These are phyloP conservation scores for Labroides dimidiatus DNA, from an alignment of 2,797 vertebrate species.

Conservation along the genomic window DNA sequence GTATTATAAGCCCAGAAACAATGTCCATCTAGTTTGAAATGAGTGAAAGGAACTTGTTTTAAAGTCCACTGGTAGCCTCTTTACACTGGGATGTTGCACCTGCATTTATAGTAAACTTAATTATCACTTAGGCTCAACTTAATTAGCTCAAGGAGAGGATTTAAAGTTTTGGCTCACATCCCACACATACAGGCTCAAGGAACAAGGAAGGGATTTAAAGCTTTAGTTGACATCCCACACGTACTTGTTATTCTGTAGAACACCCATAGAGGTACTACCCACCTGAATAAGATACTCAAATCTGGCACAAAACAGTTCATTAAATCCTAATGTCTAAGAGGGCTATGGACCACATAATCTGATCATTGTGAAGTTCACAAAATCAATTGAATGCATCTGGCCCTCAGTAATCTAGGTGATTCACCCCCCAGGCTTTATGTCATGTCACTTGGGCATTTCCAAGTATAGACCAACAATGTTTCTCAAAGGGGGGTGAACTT, in stretches of 20 bases:
- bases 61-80: conserved; percentile 4
- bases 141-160: conserved; percentile 66
- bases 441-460: neutral
- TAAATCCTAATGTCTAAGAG: conserved; percentile 20
- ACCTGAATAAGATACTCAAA: conserved; percentile 47
- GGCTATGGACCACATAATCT: conserved; percentile 23
- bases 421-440: neutral
- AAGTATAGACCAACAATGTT: neutral
- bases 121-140: conserved; percentile 51
- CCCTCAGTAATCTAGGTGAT: neutral
- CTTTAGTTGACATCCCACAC: neutral
- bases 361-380: conserved; percentile 4
- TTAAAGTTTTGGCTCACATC: conserved; percentile 50
- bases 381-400: conserved; percentile 5
- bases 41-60: neutral
- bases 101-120: conserved; percentile 74
- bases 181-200: conserved; percentile 5
- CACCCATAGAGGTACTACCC: conserved; percentile 12
- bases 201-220: conserved; percentile 3
- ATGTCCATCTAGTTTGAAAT: neutral
- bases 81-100: conserved; percentile 3
- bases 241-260: neutral
- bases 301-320: conserved; percentile 35
- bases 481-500: neutral
- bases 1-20: neutral